A percentile compares a stretch with the other conserved stretches of the same genome.
Evolutionary conservation across 2,113 vertebrate genomes (phyloP).

Genomic region (Syngnathus scovelli): DNA sequence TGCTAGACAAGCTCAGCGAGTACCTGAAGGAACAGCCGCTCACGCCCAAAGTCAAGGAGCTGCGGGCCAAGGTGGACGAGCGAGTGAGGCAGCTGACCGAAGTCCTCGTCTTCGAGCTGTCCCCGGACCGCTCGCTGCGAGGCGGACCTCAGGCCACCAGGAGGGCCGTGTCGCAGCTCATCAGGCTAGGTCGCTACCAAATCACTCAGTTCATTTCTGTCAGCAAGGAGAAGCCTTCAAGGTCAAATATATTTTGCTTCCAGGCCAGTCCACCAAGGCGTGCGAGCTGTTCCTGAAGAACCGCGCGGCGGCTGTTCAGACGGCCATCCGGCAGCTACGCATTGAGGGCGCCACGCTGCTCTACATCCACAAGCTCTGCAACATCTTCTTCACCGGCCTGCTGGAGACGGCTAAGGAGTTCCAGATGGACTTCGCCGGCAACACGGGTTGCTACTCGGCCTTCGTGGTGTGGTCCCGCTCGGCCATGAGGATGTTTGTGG

Average conservation of each 20-base stretch:
- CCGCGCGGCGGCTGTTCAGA: conserved; percentile 87
- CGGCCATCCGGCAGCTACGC: conserved; percentile 90
- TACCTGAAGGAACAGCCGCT: conserved; percentile 82
- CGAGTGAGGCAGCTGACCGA: conserved; percentile 89
- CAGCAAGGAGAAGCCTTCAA: no score
- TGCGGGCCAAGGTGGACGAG: conserved; percentile 82
- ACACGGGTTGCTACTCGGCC: conserved; percentile 92
- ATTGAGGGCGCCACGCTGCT: conserved; percentile 95
- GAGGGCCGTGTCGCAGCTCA: conserved; percentile 91
- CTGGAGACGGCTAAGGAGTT: conserved; percentile 93
- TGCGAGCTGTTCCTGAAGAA: conserved; percentile 95
- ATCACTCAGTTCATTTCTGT: no score
- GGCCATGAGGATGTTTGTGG: conserved; percentile 90
- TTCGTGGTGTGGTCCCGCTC: conserved; percentile 95
- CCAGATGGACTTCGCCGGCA: conserved; percentile 88
- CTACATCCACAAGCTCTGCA: conserved; percentile 97
- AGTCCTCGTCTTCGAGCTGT: conserved; percentile 93
- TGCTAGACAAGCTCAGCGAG: conserved; percentile 87
- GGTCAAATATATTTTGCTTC: not conserved
- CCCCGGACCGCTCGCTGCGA: conserved; percentile 85
- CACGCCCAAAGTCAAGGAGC: conserved; percentile 81
- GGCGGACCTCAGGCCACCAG: conserved; percentile 91
- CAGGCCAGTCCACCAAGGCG: conserved; percentile 87
- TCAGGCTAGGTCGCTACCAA: conserved; percentile 76
- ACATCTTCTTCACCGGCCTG: conserved; percentile 95